A percentile compares a stretch with the other conserved stretches of the same genome.
Conservation (phyloP, 2,888 invertebrate species). For the Spisula solida region DNA sequence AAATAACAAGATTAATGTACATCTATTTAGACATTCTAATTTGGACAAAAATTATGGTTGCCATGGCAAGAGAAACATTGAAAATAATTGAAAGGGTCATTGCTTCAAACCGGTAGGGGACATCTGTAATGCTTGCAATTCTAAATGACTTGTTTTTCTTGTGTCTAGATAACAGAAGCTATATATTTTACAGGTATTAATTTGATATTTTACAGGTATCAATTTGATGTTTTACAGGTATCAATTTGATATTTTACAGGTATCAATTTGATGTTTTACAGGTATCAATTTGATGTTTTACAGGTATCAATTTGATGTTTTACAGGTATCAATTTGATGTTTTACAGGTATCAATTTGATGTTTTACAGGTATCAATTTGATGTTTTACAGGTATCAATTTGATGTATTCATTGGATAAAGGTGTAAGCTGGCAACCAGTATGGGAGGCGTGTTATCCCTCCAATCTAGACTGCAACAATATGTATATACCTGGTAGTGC, state of each 20-base stretch:
- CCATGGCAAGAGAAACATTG: no score
- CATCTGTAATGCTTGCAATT: no score
- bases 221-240: conserved; percentile 86
- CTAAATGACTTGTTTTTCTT: no score
- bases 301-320: conserved; percentile 86
- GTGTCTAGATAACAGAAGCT: neutral
- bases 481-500: conserved; percentile 78
- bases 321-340: conserved; percentile 86
- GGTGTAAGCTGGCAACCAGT: conserved; percentile 87
- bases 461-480: conserved; percentile 83
- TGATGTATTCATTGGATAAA: conserved; percentile 87
- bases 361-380: conserved; percentile 86
- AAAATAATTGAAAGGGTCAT: no score
- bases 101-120: no score
- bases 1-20: no score
- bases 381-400: conserved; percentile 79
- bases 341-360: conserved; percentile 86
- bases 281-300: conserved; percentile 86
- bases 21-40: no score
- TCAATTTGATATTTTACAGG: conserved; percentile 87
- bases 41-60: no score
- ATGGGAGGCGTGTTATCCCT: conserved; percentile 84
- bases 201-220: conserved; percentile 83
- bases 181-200: neutral
- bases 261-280: conserved; percentile 86